Conservation (phyloP, 2,113 vertebrate genomes). For the Gasterosteus aculeatus region DNA sequence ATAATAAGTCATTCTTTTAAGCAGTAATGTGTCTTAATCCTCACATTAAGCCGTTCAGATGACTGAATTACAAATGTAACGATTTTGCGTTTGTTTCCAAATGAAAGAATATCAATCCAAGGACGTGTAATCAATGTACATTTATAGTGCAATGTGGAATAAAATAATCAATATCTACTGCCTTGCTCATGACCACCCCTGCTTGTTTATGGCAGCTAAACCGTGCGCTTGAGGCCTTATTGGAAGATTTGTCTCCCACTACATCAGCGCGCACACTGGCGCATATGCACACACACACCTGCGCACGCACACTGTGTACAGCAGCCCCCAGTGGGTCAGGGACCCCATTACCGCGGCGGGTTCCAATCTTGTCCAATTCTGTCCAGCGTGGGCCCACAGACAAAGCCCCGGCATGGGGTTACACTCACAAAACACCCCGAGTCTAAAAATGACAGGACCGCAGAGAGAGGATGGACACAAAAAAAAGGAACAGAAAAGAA, state of each 20-base stretch:
- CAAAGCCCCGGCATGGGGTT: conserved; percentile 46
- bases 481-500: neutral
- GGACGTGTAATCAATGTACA: conserved; percentile 70
- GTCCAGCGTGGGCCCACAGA: conserved; percentile 45
- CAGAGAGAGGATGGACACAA: conserved; percentile 24
- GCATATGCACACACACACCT: conserved; percentile 38
- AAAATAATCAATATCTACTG: conserved; percentile 71
- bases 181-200: conserved; percentile 57
- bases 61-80: conserved; percentile 11
- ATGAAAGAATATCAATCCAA: conserved; percentile 60
- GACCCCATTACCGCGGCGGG: conserved; percentile 73
- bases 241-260: conserved; percentile 46
- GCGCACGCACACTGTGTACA: conserved; percentile 17
- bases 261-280: conserved; percentile 45
- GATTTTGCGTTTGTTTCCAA: conserved; percentile 55
- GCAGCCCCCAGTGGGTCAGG: conserved; percentile 55
- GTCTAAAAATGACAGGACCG: conserved; percentile 23
- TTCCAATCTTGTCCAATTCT: conserved; percentile 75
- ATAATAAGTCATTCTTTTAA: conserved; percentile 14
- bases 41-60: conserved; percentile 14
- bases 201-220: conserved; percentile 58
- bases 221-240: conserved; percentile 64
- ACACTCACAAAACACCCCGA: conserved; percentile 52
- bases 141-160: conserved; percentile 64
- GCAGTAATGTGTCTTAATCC: conserved; percentile 2